Evolutionary conservation across 53 echinoderm and acorn worm species (phyloP).

Genomic region (Paracentrotus lividus): DNA sequence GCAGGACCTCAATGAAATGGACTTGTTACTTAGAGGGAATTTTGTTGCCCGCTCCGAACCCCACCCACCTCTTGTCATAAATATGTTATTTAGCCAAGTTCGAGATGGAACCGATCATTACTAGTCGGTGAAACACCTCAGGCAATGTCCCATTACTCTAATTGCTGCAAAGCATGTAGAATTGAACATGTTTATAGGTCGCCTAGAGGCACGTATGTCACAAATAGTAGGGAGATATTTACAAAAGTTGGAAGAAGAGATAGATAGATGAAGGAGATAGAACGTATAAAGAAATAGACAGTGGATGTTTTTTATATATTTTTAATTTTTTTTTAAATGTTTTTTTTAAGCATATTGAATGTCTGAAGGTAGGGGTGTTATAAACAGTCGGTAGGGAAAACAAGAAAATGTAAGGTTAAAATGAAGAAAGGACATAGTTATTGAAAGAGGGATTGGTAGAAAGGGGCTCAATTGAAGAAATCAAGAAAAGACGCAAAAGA

Average conservation of each 20-base stretch:
- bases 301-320: neutral
- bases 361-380: neutral
- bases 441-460: neutral
- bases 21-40: neutral
- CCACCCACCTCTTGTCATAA: neutral
- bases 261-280: neutral
- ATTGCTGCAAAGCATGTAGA: conserved; percentile 7
- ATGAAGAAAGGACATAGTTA: neutral
- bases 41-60: neutral
- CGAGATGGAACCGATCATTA: conserved; percentile 10
- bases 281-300: neutral
- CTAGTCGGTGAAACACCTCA: neutral
- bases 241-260: neutral
- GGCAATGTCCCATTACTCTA: conserved; percentile 51
- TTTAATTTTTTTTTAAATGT: no score
- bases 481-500: no score
- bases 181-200: conserved; percentile 31
- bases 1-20: no score
- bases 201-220: neutral
- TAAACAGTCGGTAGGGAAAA: neutral
- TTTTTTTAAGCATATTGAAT: no score
- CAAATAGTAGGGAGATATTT: neutral
- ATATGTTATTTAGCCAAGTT: neutral
- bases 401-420: neutral
- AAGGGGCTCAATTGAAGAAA: neutral